Base-by-base conservation (phyloP, 1,140 invertebrate genomes). In the Heterodera carotae region DNA sequence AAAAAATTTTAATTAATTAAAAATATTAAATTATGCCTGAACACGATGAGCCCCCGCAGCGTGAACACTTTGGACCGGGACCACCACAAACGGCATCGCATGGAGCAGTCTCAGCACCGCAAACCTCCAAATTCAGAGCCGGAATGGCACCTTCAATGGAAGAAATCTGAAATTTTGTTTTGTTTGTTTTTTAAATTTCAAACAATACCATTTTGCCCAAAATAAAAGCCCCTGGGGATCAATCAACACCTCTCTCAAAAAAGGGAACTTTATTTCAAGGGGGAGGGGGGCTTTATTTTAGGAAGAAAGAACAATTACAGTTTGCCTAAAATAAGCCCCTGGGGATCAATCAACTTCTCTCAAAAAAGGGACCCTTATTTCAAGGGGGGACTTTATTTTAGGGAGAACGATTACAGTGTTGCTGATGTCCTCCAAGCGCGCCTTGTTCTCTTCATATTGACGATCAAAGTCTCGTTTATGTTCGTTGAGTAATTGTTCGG, bases 41-140 rank as follows among this genome's bases (percentile, higher is more conserved):
- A 80, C 85, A 87, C 15, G 86, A 88, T n/a, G 77, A 77, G 39
- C 85, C 85, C 33, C 85, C 85, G 77, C 85, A 87, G 64, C 75
- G 69, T 2, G 78, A 78, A 62, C 85, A 86, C 62, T 79, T 62
- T 33, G 85, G 75, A 1, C 79, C 66, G 6, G 85, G 81, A 15
- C 85, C 85, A 64, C 85, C 85, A 73, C 85, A 87, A 25, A 87
- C 79, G 29, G 77, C 69, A 75, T 87, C 86, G 71, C 85, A 87
- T 34, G 80, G 80, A 31, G 74, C 81, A 48, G 76, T 73, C 53
- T 82, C 77, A 39, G 82, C 87, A 43, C 85, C 85, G 73, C 85
- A 87, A 48, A 87, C 86, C 29, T 85, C 76, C 64, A 80, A 75
- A 60, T 87, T 87, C 29, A 87, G 75, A 7, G 60, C 43, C 10